Evolutionary conservation across 2,888 invertebrate species (phyloP), one percentile per base, ranked within the genome.

Genomic region (Blera fallax): DNA sequence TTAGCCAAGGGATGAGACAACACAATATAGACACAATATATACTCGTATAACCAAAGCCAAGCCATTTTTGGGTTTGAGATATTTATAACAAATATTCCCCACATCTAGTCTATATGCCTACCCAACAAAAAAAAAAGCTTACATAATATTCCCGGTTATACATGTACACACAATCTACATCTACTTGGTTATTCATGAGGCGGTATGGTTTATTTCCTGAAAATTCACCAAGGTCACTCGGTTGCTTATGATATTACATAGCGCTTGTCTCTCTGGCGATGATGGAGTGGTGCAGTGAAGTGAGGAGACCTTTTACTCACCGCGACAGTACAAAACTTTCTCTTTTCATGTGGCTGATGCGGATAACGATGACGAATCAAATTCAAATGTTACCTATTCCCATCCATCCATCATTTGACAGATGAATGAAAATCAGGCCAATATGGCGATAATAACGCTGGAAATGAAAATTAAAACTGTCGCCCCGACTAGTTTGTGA

Each of bases 171-270:
- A 81, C 76, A 72, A 70, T 62, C 65, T 21, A 67, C 73, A 67
- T 76, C 67, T 72, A 67, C 48, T 85, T 81, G 24, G 65, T 65
- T 85, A 85, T 85, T 77, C 85, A 81, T 81, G 56, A 76, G 54
- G 50, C 45, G 76, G 58, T 50, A 60, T 72, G 67, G 65, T 62
- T 81, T 81, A 77, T 85, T 85, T 85, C 85, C 85, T 85, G 85
- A 81, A 85, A 81, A 76, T 77, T 67, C 48, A 81, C 76, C 85
- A 85, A 85, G 85, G 85, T 85, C 85, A 85, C 65, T 65, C 52
- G 70, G 40, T 24, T 24, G 24, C 24, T 24, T 24, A 24, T 24
- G 24, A 24, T 54, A 62, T 67, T 37, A 54, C 45, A 73, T 48
- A 54, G 45, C 43, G 58, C 29, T 27, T 40, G 16, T 58, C 45